Percentiles rank a stretch among this genome's conserved stretches.
phyloP scores from a whole-genome alignment of 2,888 invertebrate genomes.

The Pseudococcus jackbeardsleyi region DNA sequence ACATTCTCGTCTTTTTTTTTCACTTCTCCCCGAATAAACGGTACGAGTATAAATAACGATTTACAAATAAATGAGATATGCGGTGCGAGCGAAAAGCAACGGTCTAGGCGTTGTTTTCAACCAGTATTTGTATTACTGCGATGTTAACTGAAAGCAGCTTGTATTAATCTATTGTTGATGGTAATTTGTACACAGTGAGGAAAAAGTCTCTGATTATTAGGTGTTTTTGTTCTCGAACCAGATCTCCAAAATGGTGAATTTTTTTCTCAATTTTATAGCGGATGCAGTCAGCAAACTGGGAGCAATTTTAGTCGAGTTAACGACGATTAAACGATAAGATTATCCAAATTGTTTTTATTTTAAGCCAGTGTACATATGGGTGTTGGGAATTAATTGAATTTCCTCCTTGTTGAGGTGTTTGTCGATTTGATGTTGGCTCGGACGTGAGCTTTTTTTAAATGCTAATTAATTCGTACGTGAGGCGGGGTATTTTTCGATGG shows the following conservation, averaged over 20 bases:
- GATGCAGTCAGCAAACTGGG: neutral
- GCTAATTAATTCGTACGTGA: conserved; percentile 31
- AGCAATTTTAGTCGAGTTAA: conserved; percentile 8
- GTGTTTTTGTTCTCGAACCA: neutral
- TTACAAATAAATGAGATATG: conserved; percentile 44
- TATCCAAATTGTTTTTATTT: conserved; percentile 1
- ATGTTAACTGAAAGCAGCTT: neutral
- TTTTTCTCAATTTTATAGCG: neutral
- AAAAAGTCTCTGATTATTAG: conserved; percentile 26
- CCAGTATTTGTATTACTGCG: neutral
- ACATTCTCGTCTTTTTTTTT: neutral
- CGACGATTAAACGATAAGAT: neutral
- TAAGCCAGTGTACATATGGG: neutral
- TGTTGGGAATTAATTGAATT: conserved; percentile 49
- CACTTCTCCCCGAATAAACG: neutral
- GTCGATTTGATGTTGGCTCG: neutral
- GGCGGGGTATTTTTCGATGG: neutral
- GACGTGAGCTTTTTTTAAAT: conserved; percentile 11
- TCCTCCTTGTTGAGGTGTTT: conserved; percentile 12
- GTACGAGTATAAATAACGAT: conserved; percentile 26
- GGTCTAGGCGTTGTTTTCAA: neutral
- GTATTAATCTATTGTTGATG: neutral
- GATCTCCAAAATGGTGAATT: neutral
- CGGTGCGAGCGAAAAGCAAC: conserved; percentile 1
- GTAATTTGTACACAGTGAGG: neutral